Evolutionary conservation across 2,113 vertebrate species (phyloP).

Genomic region (Miniopterus natalensis): DNA sequence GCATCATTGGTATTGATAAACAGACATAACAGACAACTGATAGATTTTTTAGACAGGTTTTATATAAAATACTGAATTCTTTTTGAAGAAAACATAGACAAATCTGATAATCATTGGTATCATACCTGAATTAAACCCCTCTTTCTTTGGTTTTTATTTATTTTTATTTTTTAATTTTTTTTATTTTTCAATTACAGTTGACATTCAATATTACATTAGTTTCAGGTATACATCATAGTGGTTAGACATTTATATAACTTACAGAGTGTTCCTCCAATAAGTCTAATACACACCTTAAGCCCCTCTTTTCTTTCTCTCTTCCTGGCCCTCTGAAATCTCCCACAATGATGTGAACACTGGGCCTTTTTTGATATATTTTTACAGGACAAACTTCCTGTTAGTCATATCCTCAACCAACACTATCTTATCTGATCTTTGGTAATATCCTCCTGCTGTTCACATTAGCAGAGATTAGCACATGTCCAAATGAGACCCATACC

Average conservation of each 20-base stretch:
- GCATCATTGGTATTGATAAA: neutral
- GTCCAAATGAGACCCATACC: slow-evolving; percentile 6
- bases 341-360: slow-evolving; percentile 8
- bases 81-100: neutral
- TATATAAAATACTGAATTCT: neutral
- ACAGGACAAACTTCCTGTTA: slow-evolving; percentile 20
- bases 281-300: neutral
- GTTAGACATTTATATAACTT: neutral
- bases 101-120: neutral
- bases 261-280: neutral
- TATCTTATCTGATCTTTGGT: slow-evolving; percentile 8
- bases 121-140: neutral
- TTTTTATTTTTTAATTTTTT: neutral
- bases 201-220: neutral
- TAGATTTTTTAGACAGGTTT: neutral
- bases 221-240: neutral
- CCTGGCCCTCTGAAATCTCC: neutral
- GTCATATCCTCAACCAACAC: neutral
- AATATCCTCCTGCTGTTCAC: neutral
- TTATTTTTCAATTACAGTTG: neutral
- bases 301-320: neutral
- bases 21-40: neutral
- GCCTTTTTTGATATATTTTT: neutral
- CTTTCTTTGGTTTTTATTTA: neutral
- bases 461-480: neutral